phyloP scores from a whole-genome alignment of 1,140 invertebrate species.

The Propsilocerus akamusi region DNA sequence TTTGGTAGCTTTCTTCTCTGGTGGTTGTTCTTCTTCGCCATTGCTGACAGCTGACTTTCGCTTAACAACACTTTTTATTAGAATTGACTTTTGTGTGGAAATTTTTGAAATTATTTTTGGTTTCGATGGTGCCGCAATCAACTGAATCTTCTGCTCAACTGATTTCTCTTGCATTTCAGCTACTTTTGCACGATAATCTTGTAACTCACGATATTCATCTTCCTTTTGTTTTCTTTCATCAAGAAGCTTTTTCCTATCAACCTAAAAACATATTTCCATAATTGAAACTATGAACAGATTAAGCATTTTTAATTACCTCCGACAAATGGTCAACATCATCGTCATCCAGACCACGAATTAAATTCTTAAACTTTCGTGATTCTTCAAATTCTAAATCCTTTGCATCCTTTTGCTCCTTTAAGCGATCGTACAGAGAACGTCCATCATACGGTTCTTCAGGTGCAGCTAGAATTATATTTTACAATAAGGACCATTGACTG shows the following conservation, averaged over 20 bases:
- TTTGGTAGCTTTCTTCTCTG: slow-evolving; percentile 13
- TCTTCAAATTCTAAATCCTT: slow-evolving; percentile 89
- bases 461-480: slow-evolving; percentile 34
- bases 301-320: too few relatives aligned
- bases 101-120: slow-evolving; percentile 10
- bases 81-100: slow-evolving; percentile 17
- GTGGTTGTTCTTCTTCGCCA: slow-evolving; percentile 16
- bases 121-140: slow-evolving; percentile 14
- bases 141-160: slow-evolving; percentile 29
- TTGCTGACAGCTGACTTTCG: slow-evolving; percentile 38
- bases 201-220: slow-evolving; percentile 64
- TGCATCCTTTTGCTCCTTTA: slow-evolving; percentile 82
- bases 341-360: slow-evolving; percentile 85
- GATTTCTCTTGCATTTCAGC: slow-evolving; percentile 58
- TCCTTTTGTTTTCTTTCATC: slow-evolving; percentile 59
- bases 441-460: slow-evolving; percentile 70
- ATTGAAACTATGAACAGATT: too few relatives aligned
- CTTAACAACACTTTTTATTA: slow-evolving; percentile 27
- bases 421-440: slow-evolving; percentile 66
- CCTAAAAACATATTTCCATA: too few relatives aligned
- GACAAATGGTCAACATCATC: slow-evolving; percentile 90
- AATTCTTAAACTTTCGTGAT: slow-evolving; percentile 82
- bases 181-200: slow-evolving; percentile 62
- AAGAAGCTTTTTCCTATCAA: slow-evolving; percentile 68
- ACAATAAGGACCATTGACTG: slow-evolving; percentile 5